phyloP scores from a whole-genome alignment of 2,888 invertebrate species.

The Metellina segmentata region DNA sequence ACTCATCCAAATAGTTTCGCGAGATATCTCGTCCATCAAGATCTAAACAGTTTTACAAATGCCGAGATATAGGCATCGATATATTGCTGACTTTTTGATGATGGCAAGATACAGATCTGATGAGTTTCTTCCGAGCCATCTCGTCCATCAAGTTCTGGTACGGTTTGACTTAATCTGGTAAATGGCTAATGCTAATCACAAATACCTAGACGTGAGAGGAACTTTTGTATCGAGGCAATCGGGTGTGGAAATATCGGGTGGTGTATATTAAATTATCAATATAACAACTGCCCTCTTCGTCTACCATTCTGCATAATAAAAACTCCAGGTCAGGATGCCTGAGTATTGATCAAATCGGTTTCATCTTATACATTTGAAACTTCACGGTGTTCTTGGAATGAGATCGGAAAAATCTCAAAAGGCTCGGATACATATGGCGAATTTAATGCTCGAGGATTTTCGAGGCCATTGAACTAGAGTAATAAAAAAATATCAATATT shows the following conservation, averaged over 20 bases:
- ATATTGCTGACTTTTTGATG: too few relatives aligned
- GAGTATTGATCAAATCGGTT: slow-evolving; percentile 4
- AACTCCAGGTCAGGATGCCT: slow-evolving; percentile 45
- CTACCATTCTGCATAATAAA: slow-evolving; percentile 32
- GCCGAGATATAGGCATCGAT: too few relatives aligned
- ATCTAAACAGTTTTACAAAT: too few relatives aligned
- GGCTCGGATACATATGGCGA: neutral
- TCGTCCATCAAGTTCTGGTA: too few relatives aligned
- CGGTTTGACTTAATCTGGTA: too few relatives aligned
- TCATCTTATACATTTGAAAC: slow-evolving; percentile 34
- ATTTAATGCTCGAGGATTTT: neutral
- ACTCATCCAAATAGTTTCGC: too few relatives aligned
- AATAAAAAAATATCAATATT: too few relatives aligned
- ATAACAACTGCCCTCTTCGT: slow-evolving; percentile 60
- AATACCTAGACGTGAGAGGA: too few relatives aligned
- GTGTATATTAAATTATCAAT: slow-evolving; percentile 73
- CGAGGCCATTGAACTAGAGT: neutral
- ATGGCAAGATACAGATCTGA: too few relatives aligned
- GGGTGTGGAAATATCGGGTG: slow-evolving; percentile 52
- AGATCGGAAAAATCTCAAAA: neutral
- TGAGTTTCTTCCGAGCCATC: too few relatives aligned
- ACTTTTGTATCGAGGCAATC: slow-evolving; percentile 49
- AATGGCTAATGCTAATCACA: too few relatives aligned
- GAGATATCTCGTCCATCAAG: too few relatives aligned
- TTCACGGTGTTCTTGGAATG: slow-evolving; percentile 3